Base-by-base conservation (phyloP, 2,797 vertebrate species). In the Chromis chromis region DNA sequence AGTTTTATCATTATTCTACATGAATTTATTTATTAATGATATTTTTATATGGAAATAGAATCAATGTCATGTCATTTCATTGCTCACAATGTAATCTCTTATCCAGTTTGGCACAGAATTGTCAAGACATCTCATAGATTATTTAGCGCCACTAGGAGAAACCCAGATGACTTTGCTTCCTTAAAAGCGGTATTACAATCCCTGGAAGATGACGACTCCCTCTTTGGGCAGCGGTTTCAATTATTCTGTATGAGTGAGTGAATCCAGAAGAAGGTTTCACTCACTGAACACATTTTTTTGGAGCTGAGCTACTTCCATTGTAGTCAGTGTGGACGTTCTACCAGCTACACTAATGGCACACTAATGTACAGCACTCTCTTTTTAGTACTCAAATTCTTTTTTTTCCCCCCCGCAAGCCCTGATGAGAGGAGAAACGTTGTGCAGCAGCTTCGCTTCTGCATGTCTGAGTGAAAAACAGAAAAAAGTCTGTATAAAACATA, bases 21-120 rank as follows among this genome's bases (percentile, higher is more conserved):
- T 73, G 42, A 71, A 78, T 76, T 81, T 65, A 75, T 13, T 67
- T 40, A 70, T 39, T 46, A 42, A 70, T 71, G 6, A 65, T 61
- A 64, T 39, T 74, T 58, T 70, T 49, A 50, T 55, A 33, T 55
- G 56, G n/a, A 22, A 55, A 55, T 31, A 54, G 24, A 58, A 56
- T 67, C 49, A 21, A n/a, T 50, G 12, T 74, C 3, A 14, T 36
- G 21, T 67, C 50, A 40, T 58, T 79, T 68, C 24, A 42, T 65
- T 48, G 57, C 52, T 40, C 13, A 31, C 12, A 60, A 60, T 48
- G 70, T 55, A 36, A 68, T 66, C 27, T 21, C 12, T 59, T 44
- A 55, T 7, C n/a, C 22, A 48, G 7, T 61, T 77, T 68, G 55
- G 68, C 27, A 74, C 74, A 60, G 68, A 70, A 12, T 79, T 71